A percentile compares a stretch with the other conserved stretches of the same genome.
Conservation (phyloP, 2,113 vertebrate genomes). For the Polyodon spathula region DNA sequence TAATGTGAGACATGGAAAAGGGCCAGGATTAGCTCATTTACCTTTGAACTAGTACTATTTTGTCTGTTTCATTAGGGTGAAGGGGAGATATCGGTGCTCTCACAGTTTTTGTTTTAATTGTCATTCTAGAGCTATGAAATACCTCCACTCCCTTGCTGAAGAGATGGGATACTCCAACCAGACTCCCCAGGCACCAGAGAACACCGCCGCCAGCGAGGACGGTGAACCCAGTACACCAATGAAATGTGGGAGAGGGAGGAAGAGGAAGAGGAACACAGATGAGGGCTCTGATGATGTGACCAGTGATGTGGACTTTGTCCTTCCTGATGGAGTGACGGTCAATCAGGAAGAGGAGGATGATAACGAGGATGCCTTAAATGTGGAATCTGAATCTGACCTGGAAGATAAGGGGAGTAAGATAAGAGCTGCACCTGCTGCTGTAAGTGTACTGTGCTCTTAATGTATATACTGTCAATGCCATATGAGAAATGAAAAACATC, state of each 20-base stretch:
- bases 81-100: too few relatives aligned
- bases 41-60: too few relatives aligned
- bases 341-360: conserved; percentile 40
- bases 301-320: conserved; percentile 71
- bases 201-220: conserved; percentile 12
- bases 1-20: too few relatives aligned
- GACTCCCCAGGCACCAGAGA: conserved; percentile 5
- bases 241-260: conserved; percentile 35
- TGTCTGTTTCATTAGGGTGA: too few relatives aligned
- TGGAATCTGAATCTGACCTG: conserved; percentile 39
- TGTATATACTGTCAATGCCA: too few relatives aligned
- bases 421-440: background rate
- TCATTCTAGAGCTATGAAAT: conserved; percentile 71
- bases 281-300: conserved; percentile 24
- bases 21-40: too few relatives aligned
- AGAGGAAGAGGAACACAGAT: conserved; percentile 27
- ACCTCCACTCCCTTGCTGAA: conserved; percentile 74
- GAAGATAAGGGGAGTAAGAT: background rate
- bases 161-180: conserved; percentile 47
- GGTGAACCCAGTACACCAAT: background rate
- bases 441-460: background rate
- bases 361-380: conserved; percentile 43
- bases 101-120: background rate
- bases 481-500: too few relatives aligned
- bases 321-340: conserved; percentile 23